Evolutionary conservation across 2,113 vertebrate genomes (phyloP).

Genomic region (Oryzias celebensis): DNA sequence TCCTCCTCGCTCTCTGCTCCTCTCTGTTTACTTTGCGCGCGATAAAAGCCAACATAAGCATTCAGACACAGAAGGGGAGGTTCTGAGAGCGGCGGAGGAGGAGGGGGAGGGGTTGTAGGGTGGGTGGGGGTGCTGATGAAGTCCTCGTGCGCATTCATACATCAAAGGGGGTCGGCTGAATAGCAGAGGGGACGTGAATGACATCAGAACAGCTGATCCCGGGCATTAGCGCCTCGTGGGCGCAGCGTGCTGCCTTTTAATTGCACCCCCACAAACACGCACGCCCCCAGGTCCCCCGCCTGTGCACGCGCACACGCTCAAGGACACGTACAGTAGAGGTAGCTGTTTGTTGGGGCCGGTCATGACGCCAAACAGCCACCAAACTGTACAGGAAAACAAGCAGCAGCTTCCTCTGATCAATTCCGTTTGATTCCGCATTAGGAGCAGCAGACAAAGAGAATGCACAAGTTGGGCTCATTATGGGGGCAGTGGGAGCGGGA

Average conservation of each 20-base stretch:
- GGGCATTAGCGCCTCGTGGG: slow-evolving; percentile 81
- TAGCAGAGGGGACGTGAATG: slow-evolving; percentile 81
- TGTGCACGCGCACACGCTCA: neutral
- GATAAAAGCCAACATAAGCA: slow-evolving; percentile 84
- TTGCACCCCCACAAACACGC: slow-evolving; percentile 44
- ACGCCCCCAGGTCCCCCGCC: neutral
- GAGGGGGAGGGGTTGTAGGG: slow-evolving; percentile 59
- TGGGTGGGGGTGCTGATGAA: slow-evolving; percentile 65
- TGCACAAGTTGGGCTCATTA: slow-evolving; percentile 29
- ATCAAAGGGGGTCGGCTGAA: slow-evolving; percentile 76
- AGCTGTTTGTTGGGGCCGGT: slow-evolving; percentile 12
- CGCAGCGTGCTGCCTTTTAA: slow-evolving; percentile 64
- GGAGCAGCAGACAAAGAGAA: slow-evolving; percentile 50
- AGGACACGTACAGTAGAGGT: slow-evolving; percentile 12
- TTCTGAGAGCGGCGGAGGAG: slow-evolving; percentile 62
- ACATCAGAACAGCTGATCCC: slow-evolving; percentile 84
- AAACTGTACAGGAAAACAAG: slow-evolving; percentile 40
- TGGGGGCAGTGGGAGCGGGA: neutral
- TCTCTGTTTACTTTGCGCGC: slow-evolving; percentile 84
- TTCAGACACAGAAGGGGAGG: slow-evolving; percentile 79
- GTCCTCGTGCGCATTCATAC: slow-evolving; percentile 60
- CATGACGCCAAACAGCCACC: slow-evolving; percentile 31
- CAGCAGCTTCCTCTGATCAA: slow-evolving; percentile 36
- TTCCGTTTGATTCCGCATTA: slow-evolving; percentile 52
- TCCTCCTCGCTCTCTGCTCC: slow-evolving; percentile 38